Evolutionary conservation across 1,140 invertebrate genomes (phyloP).

Genomic region (Nephila pilipes): DNA sequence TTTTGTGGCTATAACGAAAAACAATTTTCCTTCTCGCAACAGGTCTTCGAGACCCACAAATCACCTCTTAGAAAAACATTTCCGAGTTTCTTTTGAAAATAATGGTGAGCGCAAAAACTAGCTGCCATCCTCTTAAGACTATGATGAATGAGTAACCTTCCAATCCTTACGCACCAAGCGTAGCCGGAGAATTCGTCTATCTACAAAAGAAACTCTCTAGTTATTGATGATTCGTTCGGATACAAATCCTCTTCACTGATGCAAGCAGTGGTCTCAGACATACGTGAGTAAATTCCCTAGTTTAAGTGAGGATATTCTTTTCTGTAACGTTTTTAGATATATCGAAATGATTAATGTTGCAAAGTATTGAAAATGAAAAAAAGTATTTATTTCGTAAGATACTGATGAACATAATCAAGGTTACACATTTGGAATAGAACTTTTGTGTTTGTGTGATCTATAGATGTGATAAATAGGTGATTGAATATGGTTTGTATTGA

Average conservation of each 20-base stretch:
- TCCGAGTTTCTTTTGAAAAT: conserved; percentile 38
- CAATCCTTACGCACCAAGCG: neutral
- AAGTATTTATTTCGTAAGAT: neutral
- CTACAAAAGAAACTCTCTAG: conserved; percentile 63
- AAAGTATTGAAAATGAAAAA: neutral
- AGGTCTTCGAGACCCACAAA: conserved; percentile 26
- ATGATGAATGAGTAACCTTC: conserved; percentile 49
- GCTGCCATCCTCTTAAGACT: conserved; percentile 39
- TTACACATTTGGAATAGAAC: too few relatives aligned
- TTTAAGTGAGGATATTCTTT: conserved; percentile 16
- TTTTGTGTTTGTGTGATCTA: too few relatives aligned
- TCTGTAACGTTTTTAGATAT: neutral
- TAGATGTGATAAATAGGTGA: too few relatives aligned
- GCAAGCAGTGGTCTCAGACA: conserved; percentile 49
- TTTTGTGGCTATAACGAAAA: neutral
- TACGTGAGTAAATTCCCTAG: conserved; percentile 48
- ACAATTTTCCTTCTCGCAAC: conserved; percentile 34
- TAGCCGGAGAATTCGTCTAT: conserved; percentile 30
- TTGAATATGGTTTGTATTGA: too few relatives aligned
- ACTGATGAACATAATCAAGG: neutral
- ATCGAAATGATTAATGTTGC: conserved; percentile 13
- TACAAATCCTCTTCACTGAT: conserved; percentile 44
- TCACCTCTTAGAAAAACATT: conserved; percentile 31
- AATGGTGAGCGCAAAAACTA: conserved; percentile 45
- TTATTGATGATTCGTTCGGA: conserved; percentile 58